Base-by-base conservation (phyloP, 2,888 invertebrate species). In the Diadromus collaris region DNA sequence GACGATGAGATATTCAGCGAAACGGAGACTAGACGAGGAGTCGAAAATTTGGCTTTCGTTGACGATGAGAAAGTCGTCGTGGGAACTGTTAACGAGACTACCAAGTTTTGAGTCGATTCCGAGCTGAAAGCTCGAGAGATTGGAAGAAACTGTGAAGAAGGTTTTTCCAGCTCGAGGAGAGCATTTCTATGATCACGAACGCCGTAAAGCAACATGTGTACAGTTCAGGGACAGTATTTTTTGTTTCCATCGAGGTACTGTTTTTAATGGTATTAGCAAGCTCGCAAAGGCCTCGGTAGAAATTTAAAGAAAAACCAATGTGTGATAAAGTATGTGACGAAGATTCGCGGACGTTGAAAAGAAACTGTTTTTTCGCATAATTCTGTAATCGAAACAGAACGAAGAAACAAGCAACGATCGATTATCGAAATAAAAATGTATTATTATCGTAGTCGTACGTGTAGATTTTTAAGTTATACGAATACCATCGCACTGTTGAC, bases 1-100 rank as follows among this genome's bases (percentile, higher is more conserved):
- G 82, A 83, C 61, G 60, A 78, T 21, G 34, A 72, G 27, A 67
- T 72, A n/a, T 56, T 65, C 16, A 80, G 70, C 64, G 38, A 54
- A 48, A 74, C 34, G 3, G 41, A 41, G 16, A 60, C 16, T 32
- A 24, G 19, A 10, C 56, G 34, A 1, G 83, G 83, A 10, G 56
- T 82, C 0, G 74, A 79, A 24, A 84, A 84, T 71, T 68, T 77
- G 19, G 84, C 75, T 7, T 84, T 82, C 51, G 74, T 82, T n/a
- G 81, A 83, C n/a, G 83, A 83, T 56, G 82, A 84, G 46, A 69
- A 61, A 44, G 21, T 69, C 5, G 41, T 44, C 0, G 29, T 48
- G n/a, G 48, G 46, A 6, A 24, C 44, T 34, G 41, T 38, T 2
- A 74, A 73, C 29, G 77, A 78, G 48, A 82, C 81, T 27, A 85